Evolutionary conservation across 2,888 invertebrate species (phyloP).

Genomic region (Phyllotreta striolata): DNA sequence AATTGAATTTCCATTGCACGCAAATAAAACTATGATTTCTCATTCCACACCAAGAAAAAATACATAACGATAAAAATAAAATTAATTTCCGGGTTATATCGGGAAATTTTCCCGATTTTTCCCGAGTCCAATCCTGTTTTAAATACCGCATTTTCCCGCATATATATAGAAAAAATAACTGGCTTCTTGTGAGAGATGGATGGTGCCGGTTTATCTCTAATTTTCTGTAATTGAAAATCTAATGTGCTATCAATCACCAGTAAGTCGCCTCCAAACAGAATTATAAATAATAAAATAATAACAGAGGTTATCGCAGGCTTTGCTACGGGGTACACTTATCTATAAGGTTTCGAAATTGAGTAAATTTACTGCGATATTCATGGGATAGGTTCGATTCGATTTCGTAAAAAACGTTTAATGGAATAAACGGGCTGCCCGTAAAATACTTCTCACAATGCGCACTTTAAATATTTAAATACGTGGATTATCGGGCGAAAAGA

Average conservation of each 20-base stretch:
- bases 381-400: neutral
- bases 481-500: neutral
- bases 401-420: too few relatives aligned
- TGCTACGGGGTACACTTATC: slow-evolving; percentile 9
- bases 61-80: too few relatives aligned
- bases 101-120: too few relatives aligned
- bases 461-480: too few relatives aligned
- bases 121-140: too few relatives aligned
- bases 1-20: slow-evolving; percentile 1
- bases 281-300: slow-evolving; percentile 17
- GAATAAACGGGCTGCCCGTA: too few relatives aligned
- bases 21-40: too few relatives aligned
- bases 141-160: neutral
- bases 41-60: too few relatives aligned
- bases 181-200: slow-evolving; percentile 9
- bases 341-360: slow-evolving; percentile 1
- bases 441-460: too few relatives aligned
- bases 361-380: neutral
- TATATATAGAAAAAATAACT: slow-evolving; percentile 2
- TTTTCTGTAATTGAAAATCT: slow-evolving; percentile 17
- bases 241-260: slow-evolving; percentile 18
- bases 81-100: too few relatives aligned
- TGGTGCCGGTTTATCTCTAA: slow-evolving; percentile 17
- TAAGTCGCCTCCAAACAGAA: slow-evolving; percentile 13
- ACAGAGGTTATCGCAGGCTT: slow-evolving; percentile 11